Base-by-base conservation (phyloP, 2,888 invertebrate genomes). In the Marronus borbonicus region DNA sequence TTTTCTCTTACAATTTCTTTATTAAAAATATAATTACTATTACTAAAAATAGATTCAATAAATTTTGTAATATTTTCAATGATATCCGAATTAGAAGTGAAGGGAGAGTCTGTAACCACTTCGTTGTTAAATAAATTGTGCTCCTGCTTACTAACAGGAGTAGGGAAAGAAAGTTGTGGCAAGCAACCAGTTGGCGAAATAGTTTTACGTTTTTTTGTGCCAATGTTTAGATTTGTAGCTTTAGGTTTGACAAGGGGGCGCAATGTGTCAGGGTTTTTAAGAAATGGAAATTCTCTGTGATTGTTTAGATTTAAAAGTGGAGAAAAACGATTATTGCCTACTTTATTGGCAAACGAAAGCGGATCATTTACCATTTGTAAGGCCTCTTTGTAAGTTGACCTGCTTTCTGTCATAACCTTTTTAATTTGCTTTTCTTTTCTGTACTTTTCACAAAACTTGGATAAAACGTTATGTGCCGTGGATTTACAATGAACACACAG, bases 351-450 rank as follows among this genome's bases (percentile, higher is more conserved):
- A 62, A 62, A 62, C 7, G 24, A 62, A 2, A 8, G 8, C 14
- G 62, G 62, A 24, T 62, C 24, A 24, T 62, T 62, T 28, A 62
- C 4, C 12, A 2, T 62, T 2, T 24, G 5, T 28, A 20, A 1
- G 1, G 7, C 62, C 24, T 62, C 62, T 0, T 28, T 62, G 12
- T 62, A 62, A 1, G 62, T 62, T 62, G 24, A 12, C 5, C 24
- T 20, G 31, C 28, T 62, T 24, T 62, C 62, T 5, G 62, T 28
- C 62, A 62, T 62, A 5, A 62, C 2, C 24, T 14, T 62, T 28
- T 62, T 62, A 24, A 62, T 62, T 60, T 60, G 20, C 12, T 60
- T 62, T 24, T 62, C 62, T 62, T 20, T 62, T 3, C 8, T 17
- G 28, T 62, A 62, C 7, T 24, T 62, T 24, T 62, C 62, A 62